phyloP scores from a whole-genome alignment of 2,888 invertebrate genomes.

The Spodoptera exigua region DNA sequence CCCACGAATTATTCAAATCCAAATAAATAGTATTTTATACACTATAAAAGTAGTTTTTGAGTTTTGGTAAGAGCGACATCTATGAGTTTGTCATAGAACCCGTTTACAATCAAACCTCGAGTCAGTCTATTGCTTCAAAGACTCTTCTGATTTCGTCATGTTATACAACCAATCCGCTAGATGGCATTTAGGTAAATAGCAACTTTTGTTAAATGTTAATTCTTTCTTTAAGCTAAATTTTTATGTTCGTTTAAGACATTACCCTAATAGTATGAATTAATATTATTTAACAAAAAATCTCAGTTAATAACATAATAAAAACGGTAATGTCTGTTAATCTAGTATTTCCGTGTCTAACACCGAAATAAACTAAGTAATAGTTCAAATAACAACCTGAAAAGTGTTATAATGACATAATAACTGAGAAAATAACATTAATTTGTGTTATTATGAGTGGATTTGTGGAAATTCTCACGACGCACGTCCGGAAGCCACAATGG shows the following conservation, averaged over 20 bases:
- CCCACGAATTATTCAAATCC: too few relatives aligned
- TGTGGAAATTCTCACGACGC: constrained; percentile 54
- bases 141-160: neutral
- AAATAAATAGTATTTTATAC: too few relatives aligned
- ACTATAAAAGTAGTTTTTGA: too few relatives aligned
- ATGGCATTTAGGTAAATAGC: constrained; percentile 18
- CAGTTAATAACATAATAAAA: constrained; percentile 28
- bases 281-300: constrained; percentile 16
- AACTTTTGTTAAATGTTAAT: neutral
- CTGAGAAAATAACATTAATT: constrained; percentile 47
- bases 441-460: constrained; percentile 43
- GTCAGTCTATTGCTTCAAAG: neutral
- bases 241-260: constrained; percentile 19
- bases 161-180: constrained; percentile 35
- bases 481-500: constrained; percentile 50
- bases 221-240: neutral
- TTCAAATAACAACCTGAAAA: constrained; percentile 36
- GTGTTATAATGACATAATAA: constrained; percentile 58
- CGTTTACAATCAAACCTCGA: neutral
- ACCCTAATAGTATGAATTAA: constrained; percentile 2
- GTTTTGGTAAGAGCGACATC: constrained; percentile 34
- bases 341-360: constrained; percentile 36
- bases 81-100: constrained; percentile 8
- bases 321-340: constrained; percentile 51
- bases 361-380: constrained; percentile 34